Percentiles rank a stretch among this genome's conserved stretches.
Evolutionary conservation across 2,113 vertebrate genomes (phyloP).

Genomic region (Brienomyrus longianalis): DNA sequence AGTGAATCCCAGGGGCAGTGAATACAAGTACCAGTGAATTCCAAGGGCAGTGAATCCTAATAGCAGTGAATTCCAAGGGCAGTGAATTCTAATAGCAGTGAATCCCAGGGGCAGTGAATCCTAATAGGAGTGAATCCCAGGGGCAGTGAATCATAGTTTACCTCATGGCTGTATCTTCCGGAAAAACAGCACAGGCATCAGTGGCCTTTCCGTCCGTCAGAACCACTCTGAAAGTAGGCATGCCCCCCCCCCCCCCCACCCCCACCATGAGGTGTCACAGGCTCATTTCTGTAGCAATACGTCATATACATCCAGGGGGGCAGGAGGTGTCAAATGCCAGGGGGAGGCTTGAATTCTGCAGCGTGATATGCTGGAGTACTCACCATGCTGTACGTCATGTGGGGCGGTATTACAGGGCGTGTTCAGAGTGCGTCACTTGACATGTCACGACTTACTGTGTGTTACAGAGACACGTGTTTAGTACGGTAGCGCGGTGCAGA

Average conservation of each 20-base stretch:
- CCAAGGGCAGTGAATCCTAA: too few species aligned
- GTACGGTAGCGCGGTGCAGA: background rate
- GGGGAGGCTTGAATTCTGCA: background rate
- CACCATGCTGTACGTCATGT: background rate
- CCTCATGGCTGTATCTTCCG: background rate
- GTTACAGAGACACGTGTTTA: background rate
- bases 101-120: too few species aligned
- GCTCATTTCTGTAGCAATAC: background rate
- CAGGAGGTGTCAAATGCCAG: background rate
- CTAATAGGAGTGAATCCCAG: too few species aligned
- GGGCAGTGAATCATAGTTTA: background rate
- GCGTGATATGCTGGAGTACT: background rate
- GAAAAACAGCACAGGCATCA: background rate
- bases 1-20: too few species aligned
- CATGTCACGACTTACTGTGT: background rate
- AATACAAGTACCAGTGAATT: too few species aligned
- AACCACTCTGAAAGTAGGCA: background rate
- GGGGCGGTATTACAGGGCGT: background rate
- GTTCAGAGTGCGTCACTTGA: background rate
- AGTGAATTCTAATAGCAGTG: too few species aligned
- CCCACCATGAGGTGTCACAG: background rate
- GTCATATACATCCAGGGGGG: background rate
- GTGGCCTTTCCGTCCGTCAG: background rate
- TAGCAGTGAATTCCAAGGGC: too few species aligned
- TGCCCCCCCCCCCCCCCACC: background rate